Percentiles rank a stretch among this genome's conserved stretches.
Conservation (phyloP, 2,888 invertebrate genomes). For the Gisinianus flammeolus region DNA sequence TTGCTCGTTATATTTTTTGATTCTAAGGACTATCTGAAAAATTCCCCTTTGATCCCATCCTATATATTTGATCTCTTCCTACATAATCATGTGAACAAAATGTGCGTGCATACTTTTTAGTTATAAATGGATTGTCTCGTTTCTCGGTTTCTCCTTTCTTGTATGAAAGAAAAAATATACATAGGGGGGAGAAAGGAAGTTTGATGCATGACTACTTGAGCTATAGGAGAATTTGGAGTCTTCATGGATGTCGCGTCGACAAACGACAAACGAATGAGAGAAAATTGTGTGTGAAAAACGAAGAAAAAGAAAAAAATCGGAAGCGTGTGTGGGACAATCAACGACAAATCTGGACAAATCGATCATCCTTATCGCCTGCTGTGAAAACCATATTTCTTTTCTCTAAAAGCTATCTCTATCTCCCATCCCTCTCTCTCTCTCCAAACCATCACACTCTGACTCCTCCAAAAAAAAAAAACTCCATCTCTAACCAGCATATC, state of each 20-base stretch:
- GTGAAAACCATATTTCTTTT: slow-evolving; percentile 35
- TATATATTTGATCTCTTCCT: too few species aligned
- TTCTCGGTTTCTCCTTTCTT: too few species aligned
- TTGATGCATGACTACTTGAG: too few species aligned
- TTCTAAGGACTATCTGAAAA: too few species aligned
- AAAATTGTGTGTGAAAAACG: background rate
- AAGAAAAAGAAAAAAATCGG: slow-evolving; percentile 18
- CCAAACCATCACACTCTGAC: slow-evolving; percentile 27
- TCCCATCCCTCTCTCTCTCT: slow-evolving; percentile 42
- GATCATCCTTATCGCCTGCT: slow-evolving; percentile 53
- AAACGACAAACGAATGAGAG: too few species aligned
- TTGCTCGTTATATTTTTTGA: too few species aligned
- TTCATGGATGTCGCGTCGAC: too few species aligned
- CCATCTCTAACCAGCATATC: background rate
- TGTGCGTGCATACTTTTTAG: too few species aligned
- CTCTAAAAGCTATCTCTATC: slow-evolving; percentile 26
- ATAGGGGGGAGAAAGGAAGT: background rate
- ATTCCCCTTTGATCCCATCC: background rate
- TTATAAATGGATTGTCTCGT: too few species aligned
- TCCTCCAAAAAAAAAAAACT: slow-evolving; percentile 4
- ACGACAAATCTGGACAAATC: slow-evolving; percentile 54
- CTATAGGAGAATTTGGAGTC: too few species aligned
- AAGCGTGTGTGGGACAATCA: slow-evolving; percentile 29
- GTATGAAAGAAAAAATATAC: too few species aligned
- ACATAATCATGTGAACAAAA: too few species aligned